phyloP scores from a whole-genome alignment of 1,140 invertebrate species.

The Portunus trituberculatus region DNA sequence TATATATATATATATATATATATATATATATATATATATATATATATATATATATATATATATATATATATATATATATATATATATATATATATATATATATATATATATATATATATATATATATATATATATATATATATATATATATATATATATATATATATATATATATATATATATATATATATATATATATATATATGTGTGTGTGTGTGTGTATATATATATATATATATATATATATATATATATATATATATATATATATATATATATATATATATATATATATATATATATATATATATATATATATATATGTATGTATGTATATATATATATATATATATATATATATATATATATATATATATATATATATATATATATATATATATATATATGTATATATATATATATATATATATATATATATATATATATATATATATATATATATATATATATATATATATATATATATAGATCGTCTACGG shows the following conservation, averaged over 20 bases:
- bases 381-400: constrained; percentile 43
- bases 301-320: constrained; percentile 27
- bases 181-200: constrained; percentile 32
- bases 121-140: constrained; percentile 46
- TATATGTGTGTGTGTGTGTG: not conserved
- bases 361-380: constrained; percentile 30
- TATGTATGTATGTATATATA: not conserved
- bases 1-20: not conserved
- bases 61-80: constrained; percentile 41
- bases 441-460: too few relatives aligned
- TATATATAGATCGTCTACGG: too few relatives aligned
- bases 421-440: not conserved
- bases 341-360: not conserved
- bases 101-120: constrained; percentile 40
- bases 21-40: constrained; percentile 26
- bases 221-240: constrained; percentile 43
- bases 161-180: constrained; percentile 5
- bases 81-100: constrained; percentile 51
- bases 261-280: constrained; percentile 40
- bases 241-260: constrained; percentile 40
- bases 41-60: constrained; percentile 25
- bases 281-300: constrained; percentile 30
- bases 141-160: not conserved
- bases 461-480: too few relatives aligned
- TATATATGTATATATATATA: constrained; percentile 40